phyloP scores from a whole-genome alignment of 2,113 vertebrate species.

The Hemichromis elongatus region DNA sequence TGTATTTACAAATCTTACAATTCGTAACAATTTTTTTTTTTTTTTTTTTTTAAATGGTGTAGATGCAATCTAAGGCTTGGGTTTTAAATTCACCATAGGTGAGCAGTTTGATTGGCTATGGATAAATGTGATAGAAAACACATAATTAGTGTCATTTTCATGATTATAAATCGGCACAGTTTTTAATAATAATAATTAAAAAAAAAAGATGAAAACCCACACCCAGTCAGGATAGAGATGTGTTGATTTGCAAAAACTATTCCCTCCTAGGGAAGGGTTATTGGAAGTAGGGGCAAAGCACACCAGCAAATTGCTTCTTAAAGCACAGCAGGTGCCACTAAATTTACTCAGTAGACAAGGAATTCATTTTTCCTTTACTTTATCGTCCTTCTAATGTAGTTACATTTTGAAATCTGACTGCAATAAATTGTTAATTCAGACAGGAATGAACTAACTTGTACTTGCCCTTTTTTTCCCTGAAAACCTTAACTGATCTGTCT shows the following conservation, averaged over 20 bases:
- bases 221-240: neutral
- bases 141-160: neutral
- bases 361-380: neutral
- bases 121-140: neutral
- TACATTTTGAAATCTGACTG: neutral
- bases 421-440: neutral
- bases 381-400: neutral
- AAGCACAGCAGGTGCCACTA: neutral
- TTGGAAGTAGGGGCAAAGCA: neutral
- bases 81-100: neutral
- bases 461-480: neutral
- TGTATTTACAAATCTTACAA: neutral
- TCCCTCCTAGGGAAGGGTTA: neutral
- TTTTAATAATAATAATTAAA: neutral
- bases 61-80: neutral
- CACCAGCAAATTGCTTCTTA: neutral
- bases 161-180: neutral
- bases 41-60: neutral
- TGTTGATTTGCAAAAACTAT: neutral
- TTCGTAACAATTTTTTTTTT: neutral
- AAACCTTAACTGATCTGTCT: neutral
- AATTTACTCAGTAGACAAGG: neutral
- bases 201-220: rapidly evolving
- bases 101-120: neutral
- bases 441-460: neutral